A percentile compares a stretch with the other conserved stretches of the same genome.
Conservation (phyloP, 2,888 invertebrate species). For the Archaeoteleia sp. region DNA sequence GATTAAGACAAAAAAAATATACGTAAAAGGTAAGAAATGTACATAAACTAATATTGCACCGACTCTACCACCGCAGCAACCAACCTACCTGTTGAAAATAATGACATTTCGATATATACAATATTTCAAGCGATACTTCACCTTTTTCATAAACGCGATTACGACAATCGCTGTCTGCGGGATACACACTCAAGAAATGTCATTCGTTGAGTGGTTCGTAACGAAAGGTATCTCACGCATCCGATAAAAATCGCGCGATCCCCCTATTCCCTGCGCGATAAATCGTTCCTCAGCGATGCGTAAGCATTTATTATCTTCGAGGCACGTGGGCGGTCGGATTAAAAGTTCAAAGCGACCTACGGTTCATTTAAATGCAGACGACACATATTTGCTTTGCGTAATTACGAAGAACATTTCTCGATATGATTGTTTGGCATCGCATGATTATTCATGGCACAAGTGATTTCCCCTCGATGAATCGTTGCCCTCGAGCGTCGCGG, state of each 20-base stretch:
- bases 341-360: conserved; percentile 40
- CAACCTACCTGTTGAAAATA: no score
- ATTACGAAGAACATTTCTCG: conserved; percentile 24
- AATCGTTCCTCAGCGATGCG: conserved; percentile 25
- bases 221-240: conserved; percentile 17
- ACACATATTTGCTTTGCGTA: conserved; percentile 41
- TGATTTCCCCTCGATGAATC: no score
- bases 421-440: conserved; percentile 8
- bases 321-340: conserved; percentile 18
- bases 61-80: no score
- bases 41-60: no score
- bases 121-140: conserved; percentile 22
- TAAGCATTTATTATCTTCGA: conserved; percentile 23
- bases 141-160: conserved; percentile 13
- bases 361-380: conserved; percentile 26
- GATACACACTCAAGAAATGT: conserved; percentile 37
- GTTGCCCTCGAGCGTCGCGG: no score
- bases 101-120: no score
- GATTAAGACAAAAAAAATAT: no score
- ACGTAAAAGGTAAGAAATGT: no score
- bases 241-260: conserved; percentile 33
- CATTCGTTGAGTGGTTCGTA: conserved; percentile 20
- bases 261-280: conserved; percentile 13
- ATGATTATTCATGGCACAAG: no score
- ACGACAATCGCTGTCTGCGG: no score